Evolutionary conservation across 1,140 invertebrate genomes (phyloP).

Genomic region (Acyrthosiphon pisum): DNA sequence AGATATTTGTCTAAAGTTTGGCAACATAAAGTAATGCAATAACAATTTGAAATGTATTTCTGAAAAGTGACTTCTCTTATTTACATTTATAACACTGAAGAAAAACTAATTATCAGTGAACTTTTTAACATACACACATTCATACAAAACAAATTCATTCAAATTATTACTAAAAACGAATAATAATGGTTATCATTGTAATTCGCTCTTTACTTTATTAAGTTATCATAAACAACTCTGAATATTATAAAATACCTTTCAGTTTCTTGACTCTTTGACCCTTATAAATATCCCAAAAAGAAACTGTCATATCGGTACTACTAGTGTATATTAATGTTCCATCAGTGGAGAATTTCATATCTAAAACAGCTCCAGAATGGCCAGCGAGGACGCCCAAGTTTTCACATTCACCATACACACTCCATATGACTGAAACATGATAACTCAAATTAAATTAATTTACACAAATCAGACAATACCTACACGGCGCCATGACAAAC

Average conservation of each 20-base stretch:
- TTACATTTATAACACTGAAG: neutral
- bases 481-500: neutral
- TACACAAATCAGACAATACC: neutral
- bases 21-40: neutral
- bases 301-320: constrained; percentile 93
- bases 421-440: constrained; percentile 87
- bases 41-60: neutral
- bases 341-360: constrained; percentile 95
- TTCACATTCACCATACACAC: constrained; percentile 97
- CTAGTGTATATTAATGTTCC: constrained; percentile 89
- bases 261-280: constrained; percentile 89
- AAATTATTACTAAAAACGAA: neutral
- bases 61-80: neutral
- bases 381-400: constrained; percentile 92
- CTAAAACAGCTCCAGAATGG: constrained; percentile 96
- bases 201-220: neutral
- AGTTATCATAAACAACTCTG: neutral
- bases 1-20: neutral
- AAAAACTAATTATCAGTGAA: neutral
- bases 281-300: constrained; percentile 92
- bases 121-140: neutral
- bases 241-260: constrained; percentile 68
- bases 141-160: neutral
- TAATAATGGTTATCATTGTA: neutral
- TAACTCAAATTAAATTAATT: constrained; percentile 13